phyloP scores from a whole-genome alignment of 2,113 vertebrate species.

The Cathartes aura region DNA sequence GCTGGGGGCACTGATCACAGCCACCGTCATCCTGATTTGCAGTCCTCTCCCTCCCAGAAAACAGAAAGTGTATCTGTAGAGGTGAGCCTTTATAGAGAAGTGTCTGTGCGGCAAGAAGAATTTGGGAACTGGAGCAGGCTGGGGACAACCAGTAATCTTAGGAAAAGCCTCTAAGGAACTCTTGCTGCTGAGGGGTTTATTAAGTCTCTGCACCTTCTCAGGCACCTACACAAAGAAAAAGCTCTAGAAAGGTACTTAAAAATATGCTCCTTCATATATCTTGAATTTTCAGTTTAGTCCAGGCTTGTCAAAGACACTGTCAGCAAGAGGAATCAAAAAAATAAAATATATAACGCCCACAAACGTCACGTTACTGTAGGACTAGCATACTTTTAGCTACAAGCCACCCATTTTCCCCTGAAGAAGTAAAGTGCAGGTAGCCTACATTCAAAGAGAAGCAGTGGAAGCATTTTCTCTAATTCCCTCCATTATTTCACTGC shows the following conservation, averaged over 20 bases:
- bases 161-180: not conserved
- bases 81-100: not conserved
- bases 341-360: not conserved
- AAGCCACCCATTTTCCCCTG: not conserved
- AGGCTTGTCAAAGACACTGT: not conserved
- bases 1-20: not conserved
- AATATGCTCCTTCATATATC: not conserved
- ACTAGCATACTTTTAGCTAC: not conserved
- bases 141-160: not conserved
- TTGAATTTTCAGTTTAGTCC: not conserved
- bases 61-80: not conserved
- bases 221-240: not conserved
- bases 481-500: slow-evolving; percentile 20
- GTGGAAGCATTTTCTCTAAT: not conserved
- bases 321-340: not conserved
- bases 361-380: not conserved
- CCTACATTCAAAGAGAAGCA: not conserved
- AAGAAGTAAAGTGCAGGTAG: not conserved
- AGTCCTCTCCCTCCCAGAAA: not conserved
- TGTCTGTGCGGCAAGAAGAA: not conserved
- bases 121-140: not conserved
- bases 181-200: not conserved
- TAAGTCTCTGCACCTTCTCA: not conserved
- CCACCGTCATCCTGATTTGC: not conserved
- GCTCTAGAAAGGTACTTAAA: not conserved